Conservation (phyloP, 2,797 vertebrate species). For the Tangara arthus region DNA sequence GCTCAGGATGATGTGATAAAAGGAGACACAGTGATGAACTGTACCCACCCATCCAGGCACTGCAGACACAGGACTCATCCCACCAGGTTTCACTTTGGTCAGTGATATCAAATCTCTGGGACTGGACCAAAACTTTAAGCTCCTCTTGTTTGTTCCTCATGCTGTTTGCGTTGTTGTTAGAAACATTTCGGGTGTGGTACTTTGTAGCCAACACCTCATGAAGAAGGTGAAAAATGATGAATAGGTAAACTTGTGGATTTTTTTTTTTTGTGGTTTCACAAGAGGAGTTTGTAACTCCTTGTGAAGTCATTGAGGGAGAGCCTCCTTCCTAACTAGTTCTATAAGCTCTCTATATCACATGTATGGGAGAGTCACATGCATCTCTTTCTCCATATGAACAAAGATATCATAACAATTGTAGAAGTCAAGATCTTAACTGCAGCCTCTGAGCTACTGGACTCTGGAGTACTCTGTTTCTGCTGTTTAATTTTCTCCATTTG, state of each 20-base stretch:
- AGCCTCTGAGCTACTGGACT: not conserved
- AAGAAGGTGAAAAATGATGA: not conserved
- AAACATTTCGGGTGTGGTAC: not conserved
- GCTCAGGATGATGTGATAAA: not conserved
- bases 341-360: not conserved
- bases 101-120: too few species aligned
- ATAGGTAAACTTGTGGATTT: not conserved
- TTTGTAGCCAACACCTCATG: not conserved
- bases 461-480: not conserved
- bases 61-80: not conserved
- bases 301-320: not conserved
- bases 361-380: not conserved
- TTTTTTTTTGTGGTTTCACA: not conserved
- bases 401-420: not conserved
- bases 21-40: not conserved
- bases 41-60: fast-evolving
- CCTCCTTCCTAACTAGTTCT: not conserved
- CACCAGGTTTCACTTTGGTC: not conserved
- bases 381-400: not conserved
- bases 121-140: not conserved
- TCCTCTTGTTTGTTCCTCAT: not conserved
- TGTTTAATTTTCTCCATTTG: not conserved
- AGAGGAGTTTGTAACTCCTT: not conserved
- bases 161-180: fast-evolving
- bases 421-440: not conserved